Conservation (phyloP, 2,888 invertebrate genomes). For the Lithosia quadra region DNA sequence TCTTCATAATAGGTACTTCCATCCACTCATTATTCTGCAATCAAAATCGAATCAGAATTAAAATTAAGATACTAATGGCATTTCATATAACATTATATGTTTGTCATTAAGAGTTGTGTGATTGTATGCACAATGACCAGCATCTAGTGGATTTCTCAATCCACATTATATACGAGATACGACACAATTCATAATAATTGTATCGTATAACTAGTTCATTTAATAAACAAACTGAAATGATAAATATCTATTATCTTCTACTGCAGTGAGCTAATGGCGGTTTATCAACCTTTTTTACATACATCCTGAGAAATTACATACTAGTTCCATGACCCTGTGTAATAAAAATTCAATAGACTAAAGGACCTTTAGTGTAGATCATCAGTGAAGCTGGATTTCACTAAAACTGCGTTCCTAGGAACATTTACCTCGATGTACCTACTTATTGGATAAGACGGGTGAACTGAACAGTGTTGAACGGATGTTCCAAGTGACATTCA, state of each 20-base stretch:
- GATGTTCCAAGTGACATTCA: too few species aligned
- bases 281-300: background rate
- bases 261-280: background rate
- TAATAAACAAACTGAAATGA: background rate
- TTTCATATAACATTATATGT: background rate
- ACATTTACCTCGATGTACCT: too few species aligned
- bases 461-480: too few species aligned
- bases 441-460: too few species aligned
- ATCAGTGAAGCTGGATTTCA: background rate
- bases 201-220: background rate
- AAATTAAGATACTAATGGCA: background rate
- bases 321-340: background rate
- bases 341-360: too few species aligned
- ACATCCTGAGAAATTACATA: background rate
- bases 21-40: conserved; percentile 1
- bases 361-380: too few species aligned
- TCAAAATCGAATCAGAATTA: conserved; percentile 1
- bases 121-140: background rate
- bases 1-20: background rate
- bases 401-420: background rate
- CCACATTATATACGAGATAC: too few species aligned
- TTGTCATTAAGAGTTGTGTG: background rate
- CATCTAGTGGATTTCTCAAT: too few species aligned
- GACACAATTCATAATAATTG: background rate
- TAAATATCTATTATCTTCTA: background rate